A percentile compares a stretch with the other conserved stretches of the same genome.
phyloP scores from a whole-genome alignment of 2,888 invertebrate species.

The Dryadula phaetusa region DNA sequence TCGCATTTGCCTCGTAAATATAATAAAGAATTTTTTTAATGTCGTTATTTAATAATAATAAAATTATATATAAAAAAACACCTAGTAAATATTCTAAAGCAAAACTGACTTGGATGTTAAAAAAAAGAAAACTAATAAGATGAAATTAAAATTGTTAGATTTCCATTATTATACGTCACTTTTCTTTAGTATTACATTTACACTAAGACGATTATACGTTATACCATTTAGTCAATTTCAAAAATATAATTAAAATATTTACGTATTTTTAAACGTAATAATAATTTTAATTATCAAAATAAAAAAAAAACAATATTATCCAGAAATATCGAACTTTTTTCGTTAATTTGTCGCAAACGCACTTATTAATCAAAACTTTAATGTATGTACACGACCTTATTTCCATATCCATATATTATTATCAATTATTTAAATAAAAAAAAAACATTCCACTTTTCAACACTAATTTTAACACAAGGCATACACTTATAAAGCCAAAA shows the following conservation, averaged over 20 bases:
- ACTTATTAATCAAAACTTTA: neutral
- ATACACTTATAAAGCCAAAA: neutral
- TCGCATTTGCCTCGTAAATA: too few relatives aligned
- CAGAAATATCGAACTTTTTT: neutral
- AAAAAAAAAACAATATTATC: neutral
- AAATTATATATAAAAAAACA: too few relatives aligned
- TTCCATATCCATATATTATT: neutral
- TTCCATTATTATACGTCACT: neutral
- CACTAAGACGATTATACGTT: neutral
- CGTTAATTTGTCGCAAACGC: neutral
- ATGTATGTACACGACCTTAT: neutral
- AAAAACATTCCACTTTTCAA: neutral
- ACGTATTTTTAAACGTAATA: too few relatives aligned
- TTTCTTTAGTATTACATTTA: neutral
- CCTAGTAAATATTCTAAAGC: too few relatives aligned
- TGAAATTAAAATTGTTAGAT: neutral
- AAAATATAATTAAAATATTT: too few relatives aligned
- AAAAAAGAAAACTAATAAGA: too few relatives aligned
- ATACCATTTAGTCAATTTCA: too few relatives aligned
- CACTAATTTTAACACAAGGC: neutral
- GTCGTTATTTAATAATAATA: too few relatives aligned
- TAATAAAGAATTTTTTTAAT: too few relatives aligned
- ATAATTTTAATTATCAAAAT: too few relatives aligned
- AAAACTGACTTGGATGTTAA: too few relatives aligned
- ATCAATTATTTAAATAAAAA: neutral